These are phyloP conservation scores for Trissolcus brochymenae DNA, from an alignment of 2,888 invertebrate species.

Conservation along the genomic window DNA sequence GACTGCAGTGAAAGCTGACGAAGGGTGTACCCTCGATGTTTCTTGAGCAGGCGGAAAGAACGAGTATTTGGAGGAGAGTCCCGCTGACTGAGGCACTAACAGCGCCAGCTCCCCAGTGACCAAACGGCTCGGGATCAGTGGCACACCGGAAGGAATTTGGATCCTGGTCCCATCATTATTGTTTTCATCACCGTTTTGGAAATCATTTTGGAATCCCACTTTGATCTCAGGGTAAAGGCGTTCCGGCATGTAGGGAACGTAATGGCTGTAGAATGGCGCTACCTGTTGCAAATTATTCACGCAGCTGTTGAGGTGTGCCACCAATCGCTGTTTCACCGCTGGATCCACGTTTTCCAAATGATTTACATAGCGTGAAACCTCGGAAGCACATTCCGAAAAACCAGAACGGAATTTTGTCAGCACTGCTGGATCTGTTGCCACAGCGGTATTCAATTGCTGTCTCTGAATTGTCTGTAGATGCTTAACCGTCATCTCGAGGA, in stretches of 20 bases:
- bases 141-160: constrained; percentile 81
- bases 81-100: constrained; percentile 79
- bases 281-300: constrained; percentile 80
- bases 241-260: constrained; percentile 75
- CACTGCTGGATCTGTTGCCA: constrained; percentile 89
- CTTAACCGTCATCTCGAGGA: constrained; percentile 95
- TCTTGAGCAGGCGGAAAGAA: constrained; percentile 75
- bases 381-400: constrained; percentile 91
- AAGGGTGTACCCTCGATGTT: constrained; percentile 65
- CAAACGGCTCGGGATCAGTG: constrained; percentile 81
- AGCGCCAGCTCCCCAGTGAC: constrained; percentile 83
- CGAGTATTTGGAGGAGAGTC: constrained; percentile 77
- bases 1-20: constrained; percentile 76
- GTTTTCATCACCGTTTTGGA: constrained; percentile 76
- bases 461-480: constrained; percentile 93
- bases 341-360: constrained; percentile 82
- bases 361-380: constrained; percentile 85
- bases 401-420: constrained; percentile 91
- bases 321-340: constrained; percentile 81
- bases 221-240: constrained; percentile 75
- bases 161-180: constrained; percentile 79
- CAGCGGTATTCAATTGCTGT: constrained; percentile 89
- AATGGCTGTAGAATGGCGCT: constrained; percentile 75
- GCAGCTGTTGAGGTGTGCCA: constrained; percentile 82
- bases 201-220: constrained; percentile 73